These are phyloP conservation scores for Hemichromis elongatus DNA, from an alignment of 2,113 vertebrate genomes.

Conservation along the genomic window DNA sequence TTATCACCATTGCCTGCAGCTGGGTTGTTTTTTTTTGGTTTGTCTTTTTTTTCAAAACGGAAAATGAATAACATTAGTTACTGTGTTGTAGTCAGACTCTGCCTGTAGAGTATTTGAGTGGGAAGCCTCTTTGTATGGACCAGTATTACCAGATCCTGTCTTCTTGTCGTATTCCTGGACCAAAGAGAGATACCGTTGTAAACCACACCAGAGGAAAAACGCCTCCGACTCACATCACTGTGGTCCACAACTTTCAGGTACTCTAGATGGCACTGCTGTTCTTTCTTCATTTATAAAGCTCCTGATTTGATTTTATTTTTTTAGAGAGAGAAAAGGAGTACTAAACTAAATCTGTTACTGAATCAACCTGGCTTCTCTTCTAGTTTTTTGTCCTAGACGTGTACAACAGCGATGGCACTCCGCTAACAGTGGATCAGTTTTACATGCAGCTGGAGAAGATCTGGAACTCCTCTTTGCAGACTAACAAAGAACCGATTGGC, in stretches of 20 bases:
- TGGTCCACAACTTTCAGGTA: conserved; percentile 98
- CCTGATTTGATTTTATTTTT: not conserved
- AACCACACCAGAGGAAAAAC: conserved; percentile 79
- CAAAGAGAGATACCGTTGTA: conserved; percentile 85
- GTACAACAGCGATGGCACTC: conserved; percentile 87
- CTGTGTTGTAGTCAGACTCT: conserved; percentile 79
- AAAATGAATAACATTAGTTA: not conserved
- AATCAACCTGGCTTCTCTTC: not conserved
- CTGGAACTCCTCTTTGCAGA: conserved; percentile 95
- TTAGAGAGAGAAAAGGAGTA: not conserved
- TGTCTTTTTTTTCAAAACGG: not conserved
- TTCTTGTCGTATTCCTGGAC: conserved; percentile 89
- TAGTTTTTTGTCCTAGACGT: conserved; percentile 95
- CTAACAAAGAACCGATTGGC: conserved; percentile 95
- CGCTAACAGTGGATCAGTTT: conserved; percentile 87
- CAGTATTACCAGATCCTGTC: conserved; percentile 97
- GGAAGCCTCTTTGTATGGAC: conserved; percentile 93
- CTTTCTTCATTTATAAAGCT: not conserved
- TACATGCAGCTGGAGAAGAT: conserved; percentile 95
- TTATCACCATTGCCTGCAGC: not conserved
- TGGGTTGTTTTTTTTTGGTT: not conserved
- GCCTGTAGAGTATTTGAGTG: conserved; percentile 84
- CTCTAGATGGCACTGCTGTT: not conserved
- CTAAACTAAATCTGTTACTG: not conserved
- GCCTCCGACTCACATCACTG: conserved; percentile 83